Evolutionary conservation across 2,797 vertebrate species (phyloP).

Genomic region (Lagocephalus sceleratus): DNA sequence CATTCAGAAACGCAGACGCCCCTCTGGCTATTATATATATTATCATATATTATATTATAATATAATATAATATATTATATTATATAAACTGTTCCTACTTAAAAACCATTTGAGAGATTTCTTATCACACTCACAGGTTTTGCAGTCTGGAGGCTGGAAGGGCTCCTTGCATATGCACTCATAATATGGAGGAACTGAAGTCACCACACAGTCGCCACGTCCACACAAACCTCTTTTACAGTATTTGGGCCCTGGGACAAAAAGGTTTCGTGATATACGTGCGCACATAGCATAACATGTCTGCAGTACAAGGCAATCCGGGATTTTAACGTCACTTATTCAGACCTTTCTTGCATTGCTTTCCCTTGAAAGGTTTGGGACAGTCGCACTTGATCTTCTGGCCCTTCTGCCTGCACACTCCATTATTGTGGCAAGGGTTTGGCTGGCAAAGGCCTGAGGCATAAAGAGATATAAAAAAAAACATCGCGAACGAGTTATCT

Average conservation of each 20-base stretch:
- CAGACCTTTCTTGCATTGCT: conserved; percentile 72
- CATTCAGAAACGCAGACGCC: background rate
- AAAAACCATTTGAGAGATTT: background rate
- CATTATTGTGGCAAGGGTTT: conserved; percentile 73
- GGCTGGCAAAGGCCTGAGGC: conserved; percentile 66
- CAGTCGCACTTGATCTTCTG: conserved; percentile 67
- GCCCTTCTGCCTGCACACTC: conserved; percentile 63
- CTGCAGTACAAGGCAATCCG: background rate
- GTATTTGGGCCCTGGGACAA: conserved; percentile 43
- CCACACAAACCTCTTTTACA: conserved; percentile 65
- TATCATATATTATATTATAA: too few relatives aligned
- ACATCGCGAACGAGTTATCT: background rate
- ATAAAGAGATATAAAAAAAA: background rate
- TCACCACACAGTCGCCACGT: conserved; percentile 73
- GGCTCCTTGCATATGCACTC: conserved; percentile 78
- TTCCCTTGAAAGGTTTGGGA: conserved; percentile 63
- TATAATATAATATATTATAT: too few relatives aligned
- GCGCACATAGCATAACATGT: background rate
- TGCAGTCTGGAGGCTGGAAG: conserved; percentile 83
- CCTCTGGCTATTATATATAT: background rate
- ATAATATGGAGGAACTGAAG: conserved; percentile 60
- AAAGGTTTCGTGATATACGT: background rate
- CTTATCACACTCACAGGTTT: conserved; percentile 46
- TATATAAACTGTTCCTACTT: too few relatives aligned
- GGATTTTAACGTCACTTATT: background rate